Evolutionary conservation across 2,888 invertebrate species (phyloP).

Genomic region (Tetramorium bicarinatum): DNA sequence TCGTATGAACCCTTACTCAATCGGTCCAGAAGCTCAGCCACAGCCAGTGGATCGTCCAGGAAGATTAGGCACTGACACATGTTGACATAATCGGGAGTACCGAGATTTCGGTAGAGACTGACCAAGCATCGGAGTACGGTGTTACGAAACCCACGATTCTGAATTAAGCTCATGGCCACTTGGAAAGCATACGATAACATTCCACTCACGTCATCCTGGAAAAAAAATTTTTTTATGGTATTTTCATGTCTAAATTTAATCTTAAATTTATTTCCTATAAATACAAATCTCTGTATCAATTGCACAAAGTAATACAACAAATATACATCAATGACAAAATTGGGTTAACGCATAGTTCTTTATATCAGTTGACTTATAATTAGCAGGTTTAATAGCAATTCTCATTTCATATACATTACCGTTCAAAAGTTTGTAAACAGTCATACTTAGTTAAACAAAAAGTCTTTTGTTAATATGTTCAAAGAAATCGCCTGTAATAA

Average conservation of each 20-base stretch:
- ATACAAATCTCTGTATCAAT: slow-evolving; percentile 8
- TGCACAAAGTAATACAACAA: neutral
- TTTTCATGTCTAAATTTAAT: neutral
- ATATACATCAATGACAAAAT: neutral
- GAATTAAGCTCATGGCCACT: slow-evolving; percentile 98
- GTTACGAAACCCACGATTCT: slow-evolving; percentile 97
- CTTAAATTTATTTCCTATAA: slow-evolving; percentile 16
- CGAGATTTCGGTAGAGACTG: slow-evolving; percentile 94
- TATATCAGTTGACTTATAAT: neutral
- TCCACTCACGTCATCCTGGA: slow-evolving; percentile 93
- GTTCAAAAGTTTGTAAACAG: no score
- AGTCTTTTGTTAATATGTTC: no score
- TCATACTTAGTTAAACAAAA: no score
- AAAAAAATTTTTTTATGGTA: slow-evolving; percentile 45
- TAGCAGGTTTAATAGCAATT: neutral
- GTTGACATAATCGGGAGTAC: slow-evolving; percentile 98
- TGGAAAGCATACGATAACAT: slow-evolving; percentile 98
- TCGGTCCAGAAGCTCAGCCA: slow-evolving; percentile 97
- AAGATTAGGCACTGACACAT: slow-evolving; percentile 99
- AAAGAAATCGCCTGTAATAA: no score
- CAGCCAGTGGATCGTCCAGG: slow-evolving; percentile 96
- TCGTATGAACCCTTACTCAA: slow-evolving; percentile 93
- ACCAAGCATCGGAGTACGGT: slow-evolving; percentile 96
- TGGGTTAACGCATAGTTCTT: neutral
- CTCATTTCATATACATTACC: neutral